Evolutionary conservation across 2,888 invertebrate species (phyloP).

Genomic region (Chalcosyrphus nemorum): DNA sequence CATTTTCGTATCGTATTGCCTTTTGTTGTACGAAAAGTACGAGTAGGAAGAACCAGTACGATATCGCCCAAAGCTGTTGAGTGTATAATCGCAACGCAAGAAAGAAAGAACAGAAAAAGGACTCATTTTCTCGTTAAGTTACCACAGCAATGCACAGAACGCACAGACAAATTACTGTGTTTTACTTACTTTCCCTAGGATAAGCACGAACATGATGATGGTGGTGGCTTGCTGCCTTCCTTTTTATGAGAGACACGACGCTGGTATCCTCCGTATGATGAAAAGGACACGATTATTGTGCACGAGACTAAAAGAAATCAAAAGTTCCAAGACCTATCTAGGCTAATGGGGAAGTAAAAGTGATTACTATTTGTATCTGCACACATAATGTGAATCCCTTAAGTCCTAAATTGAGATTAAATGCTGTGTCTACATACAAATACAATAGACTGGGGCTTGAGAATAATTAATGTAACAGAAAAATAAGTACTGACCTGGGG

Average conservation of each 20-base stretch:
- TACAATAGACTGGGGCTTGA: constrained; percentile 36
- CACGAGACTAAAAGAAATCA: constrained; percentile 52
- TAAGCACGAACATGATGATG: constrained; percentile 28
- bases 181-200: constrained; percentile 47
- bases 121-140: constrained; percentile 54
- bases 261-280: neutral
- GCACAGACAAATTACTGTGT: constrained; percentile 41
- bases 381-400: constrained; percentile 60
- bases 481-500: constrained; percentile 47
- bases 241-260: neutral
- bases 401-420: constrained; percentile 61
- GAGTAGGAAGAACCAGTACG: neutral
- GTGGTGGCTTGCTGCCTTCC: constrained; percentile 32
- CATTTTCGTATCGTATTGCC: constrained; percentile 34
- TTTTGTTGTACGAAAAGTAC: constrained; percentile 22
- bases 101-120: constrained; percentile 1
- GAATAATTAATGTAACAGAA: constrained; percentile 62
- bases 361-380: constrained; percentile 63
- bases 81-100: constrained; percentile 27
- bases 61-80: constrained; percentile 43
- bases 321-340: constrained; percentile 50
- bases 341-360: constrained; percentile 64
- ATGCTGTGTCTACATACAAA: constrained; percentile 45
- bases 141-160: constrained; percentile 44
- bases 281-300: constrained; percentile 17